Conservation (phyloP, 2,888 invertebrate genomes). For the Zaprionus obscuricornis region DNA sequence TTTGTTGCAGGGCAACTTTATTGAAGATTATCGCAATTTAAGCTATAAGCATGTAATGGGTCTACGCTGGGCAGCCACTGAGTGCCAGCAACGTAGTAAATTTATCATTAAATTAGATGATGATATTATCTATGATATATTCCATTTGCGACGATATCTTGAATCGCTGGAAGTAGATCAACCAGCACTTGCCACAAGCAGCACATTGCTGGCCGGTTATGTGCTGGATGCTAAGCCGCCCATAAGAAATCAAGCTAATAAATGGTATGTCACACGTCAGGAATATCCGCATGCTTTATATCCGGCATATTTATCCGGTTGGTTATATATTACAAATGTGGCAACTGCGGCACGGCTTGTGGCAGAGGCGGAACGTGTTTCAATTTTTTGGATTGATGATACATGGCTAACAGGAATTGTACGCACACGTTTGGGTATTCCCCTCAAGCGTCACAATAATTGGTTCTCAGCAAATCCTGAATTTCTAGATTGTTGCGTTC, state of each 20-base stretch:
- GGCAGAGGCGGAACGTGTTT: constrained; percentile 84
- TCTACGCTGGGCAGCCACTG: constrained; percentile 88
- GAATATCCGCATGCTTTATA: constrained; percentile 87
- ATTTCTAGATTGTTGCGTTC: constrained; percentile 89
- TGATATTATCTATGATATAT: constrained; percentile 90
- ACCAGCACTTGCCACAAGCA: constrained; percentile 68
- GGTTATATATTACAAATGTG: constrained; percentile 91
- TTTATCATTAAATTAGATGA: constrained; percentile 92
- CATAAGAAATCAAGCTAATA: constrained; percentile 87
- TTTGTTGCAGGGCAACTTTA: constrained; percentile 90
- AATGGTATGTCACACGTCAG: constrained; percentile 90
- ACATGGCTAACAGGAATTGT: constrained; percentile 93
- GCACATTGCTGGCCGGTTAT: constrained; percentile 87
- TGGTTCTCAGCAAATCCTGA: constrained; percentile 89
- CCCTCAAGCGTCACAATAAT: constrained; percentile 85
- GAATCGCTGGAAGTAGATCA: constrained; percentile 81
- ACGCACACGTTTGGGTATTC: constrained; percentile 85
- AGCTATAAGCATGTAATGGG: constrained; percentile 94
- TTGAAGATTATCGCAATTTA: constrained; percentile 91
- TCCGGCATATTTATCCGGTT: constrained; percentile 91
- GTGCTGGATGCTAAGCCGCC: constrained; percentile 87
- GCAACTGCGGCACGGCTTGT: constrained; percentile 86
- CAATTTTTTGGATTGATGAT: constrained; percentile 97
- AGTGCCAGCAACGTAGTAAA: constrained; percentile 85
- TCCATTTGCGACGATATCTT: constrained; percentile 84